phyloP scores from a whole-genome alignment of 2,888 invertebrate genomes.

The Xanthorhoe designata region DNA sequence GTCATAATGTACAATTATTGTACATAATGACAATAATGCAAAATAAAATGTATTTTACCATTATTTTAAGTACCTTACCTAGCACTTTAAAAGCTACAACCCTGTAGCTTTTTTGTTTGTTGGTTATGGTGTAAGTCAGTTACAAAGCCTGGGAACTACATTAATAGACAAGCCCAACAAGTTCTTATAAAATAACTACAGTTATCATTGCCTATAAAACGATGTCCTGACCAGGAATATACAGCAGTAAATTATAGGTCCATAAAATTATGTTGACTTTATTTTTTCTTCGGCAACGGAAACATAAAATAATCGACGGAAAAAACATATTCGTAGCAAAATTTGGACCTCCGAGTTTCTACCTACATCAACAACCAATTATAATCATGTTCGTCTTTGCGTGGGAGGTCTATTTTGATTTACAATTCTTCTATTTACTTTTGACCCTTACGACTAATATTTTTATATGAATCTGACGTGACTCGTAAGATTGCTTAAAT shows the following conservation, averaged over 20 bases:
- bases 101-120: no score
- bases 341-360: neutral
- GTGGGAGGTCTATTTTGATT: slow-evolving; percentile 1
- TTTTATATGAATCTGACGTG: neutral
- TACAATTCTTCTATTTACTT: slow-evolving; percentile 1
- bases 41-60: no score
- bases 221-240: slow-evolving; percentile 16
- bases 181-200: neutral
- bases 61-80: no score
- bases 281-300: slow-evolving; percentile 5
- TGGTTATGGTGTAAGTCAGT: no score
- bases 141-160: neutral
- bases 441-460: neutral
- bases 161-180: neutral
- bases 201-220: slow-evolving; percentile 22
- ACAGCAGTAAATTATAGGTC: slow-evolving; percentile 19
- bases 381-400: slow-evolving; percentile 8
- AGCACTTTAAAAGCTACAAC: no score
- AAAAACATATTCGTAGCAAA: neutral
- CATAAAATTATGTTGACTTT: slow-evolving; percentile 3
- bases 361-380: slow-evolving; percentile 2
- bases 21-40: no score
- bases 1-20: no score
- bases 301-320: neutral
- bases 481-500: no score